Base-by-base conservation (phyloP, 2,113 vertebrate genomes). In the Azemiops feae region DNA sequence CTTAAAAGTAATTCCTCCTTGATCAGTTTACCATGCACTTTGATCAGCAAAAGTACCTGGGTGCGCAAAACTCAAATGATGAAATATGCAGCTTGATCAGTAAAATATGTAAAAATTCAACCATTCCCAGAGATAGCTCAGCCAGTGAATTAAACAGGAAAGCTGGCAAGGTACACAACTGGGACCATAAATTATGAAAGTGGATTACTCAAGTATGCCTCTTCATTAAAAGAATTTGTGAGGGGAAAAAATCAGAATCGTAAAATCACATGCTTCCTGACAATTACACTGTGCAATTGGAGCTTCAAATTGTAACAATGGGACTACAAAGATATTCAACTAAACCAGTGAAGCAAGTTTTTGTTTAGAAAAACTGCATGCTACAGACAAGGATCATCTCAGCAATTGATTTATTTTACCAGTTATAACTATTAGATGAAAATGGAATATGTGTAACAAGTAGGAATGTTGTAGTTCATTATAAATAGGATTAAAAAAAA, bases 121-220 rank as follows among this genome's bases (percentile, higher is more conserved):
- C 89, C 94, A 91, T 43, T 93, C 91, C 0, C 1, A n/a, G 60
- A 89, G 54, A 60, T 52, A 64, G 25, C 45, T 95, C 45, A 60
- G 55, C 39, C 86, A 74, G 39, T 92, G 85, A 97, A 92, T 97
- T 95, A 96, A 52, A 94, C 55, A 93, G 92, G 30, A 90, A 74
- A 95, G 34, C 18, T 6, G 58, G 52, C 57, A 81, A 92, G 27
- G 20, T 92, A 91, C 39, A 50, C 87, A 93, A 91, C 87, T 96
- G 94, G 90, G 47, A 60, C 4, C 91, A 54, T 88, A 93, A 94
- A 96, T 96, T 95, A 95, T 89, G 93, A 95, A 95, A 94, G 50
- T 89, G 86, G 88, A 90, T 94, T 88, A 97, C 55, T 9, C 3
- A 91, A 88, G 43, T 88, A 93, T 91, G 85, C 30, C 94, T 94